phyloP scores from a whole-genome alignment of 2,113 vertebrate species.

The Rhynchomys soricoides region DNA sequence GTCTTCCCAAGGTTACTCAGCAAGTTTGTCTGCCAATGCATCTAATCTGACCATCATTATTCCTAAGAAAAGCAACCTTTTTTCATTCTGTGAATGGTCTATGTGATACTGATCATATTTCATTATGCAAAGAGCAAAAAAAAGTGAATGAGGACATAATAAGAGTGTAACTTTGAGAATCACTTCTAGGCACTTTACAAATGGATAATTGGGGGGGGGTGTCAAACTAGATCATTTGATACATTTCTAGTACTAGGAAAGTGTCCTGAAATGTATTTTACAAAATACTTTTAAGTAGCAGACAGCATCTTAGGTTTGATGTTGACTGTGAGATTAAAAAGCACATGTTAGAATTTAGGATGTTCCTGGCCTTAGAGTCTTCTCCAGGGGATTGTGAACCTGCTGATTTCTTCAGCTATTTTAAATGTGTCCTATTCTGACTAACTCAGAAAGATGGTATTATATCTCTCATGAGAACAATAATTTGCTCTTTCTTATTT shows the following conservation, averaged over 20 bases:
- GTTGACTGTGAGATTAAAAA: constrained; percentile 42
- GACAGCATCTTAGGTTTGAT: constrained; percentile 18
- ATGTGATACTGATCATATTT: not conserved
- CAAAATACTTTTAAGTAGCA: constrained; percentile 33
- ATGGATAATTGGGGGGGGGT: not conserved
- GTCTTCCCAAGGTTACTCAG: not conserved
- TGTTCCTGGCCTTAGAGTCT: not conserved
- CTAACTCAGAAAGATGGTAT: constrained; percentile 61
- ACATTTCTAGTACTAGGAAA: not conserved
- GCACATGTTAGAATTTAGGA: constrained; percentile 32
- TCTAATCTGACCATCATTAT: not conserved
- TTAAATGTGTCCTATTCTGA: constrained; percentile 62
- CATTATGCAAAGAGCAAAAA: constrained; percentile 7
- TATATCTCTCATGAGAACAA: constrained; percentile 32
- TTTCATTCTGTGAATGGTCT: not conserved
- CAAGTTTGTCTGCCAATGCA: not conserved
- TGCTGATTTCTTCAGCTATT: constrained; percentile 41
- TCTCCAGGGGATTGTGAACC: constrained; percentile 40
- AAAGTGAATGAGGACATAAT: not conserved
- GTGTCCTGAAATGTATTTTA: constrained; percentile 49
- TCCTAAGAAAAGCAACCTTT: not conserved
- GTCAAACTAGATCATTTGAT: not conserved
- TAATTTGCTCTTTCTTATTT: not conserved
- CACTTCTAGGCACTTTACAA: constrained; percentile 43
- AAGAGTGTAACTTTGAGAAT: not conserved